A percentile compares a stretch with the other conserved stretches of the same genome.
Conservation (phyloP, 2,797 vertebrate species). For the Bucorvus abyssinicus region DNA sequence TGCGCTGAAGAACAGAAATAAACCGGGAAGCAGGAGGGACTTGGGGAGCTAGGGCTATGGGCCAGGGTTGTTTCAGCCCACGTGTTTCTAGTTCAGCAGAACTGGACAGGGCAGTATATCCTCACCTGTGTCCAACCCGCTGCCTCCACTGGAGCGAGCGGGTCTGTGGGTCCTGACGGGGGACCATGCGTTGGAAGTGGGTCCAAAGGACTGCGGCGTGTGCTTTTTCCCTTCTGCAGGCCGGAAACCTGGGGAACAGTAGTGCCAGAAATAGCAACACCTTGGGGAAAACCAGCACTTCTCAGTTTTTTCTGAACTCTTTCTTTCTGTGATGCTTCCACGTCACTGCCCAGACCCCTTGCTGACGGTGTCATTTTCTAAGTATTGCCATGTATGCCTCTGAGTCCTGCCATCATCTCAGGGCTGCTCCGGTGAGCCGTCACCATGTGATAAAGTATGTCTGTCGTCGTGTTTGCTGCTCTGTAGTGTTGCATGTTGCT, state of each 20-base stretch:
- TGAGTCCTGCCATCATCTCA: background rate
- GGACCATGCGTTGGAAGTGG: background rate
- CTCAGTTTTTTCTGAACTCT: background rate
- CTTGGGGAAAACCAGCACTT: background rate
- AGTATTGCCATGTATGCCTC: background rate
- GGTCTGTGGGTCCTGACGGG: background rate
- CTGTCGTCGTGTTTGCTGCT: background rate
- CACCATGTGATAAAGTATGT: background rate
- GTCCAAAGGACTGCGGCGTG: background rate
- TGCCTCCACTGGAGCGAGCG: background rate
- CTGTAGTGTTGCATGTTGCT: background rate
- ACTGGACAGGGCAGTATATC: background rate
- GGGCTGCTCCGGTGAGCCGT: background rate
- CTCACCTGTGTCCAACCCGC: background rate
- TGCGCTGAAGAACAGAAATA: constrained; percentile 12
- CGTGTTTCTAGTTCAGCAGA: background rate
- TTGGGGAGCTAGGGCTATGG: background rate
- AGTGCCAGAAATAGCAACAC: background rate
- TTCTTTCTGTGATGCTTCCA: background rate
- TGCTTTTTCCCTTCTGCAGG: background rate
- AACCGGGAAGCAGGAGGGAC: background rate
- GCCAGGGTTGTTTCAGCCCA: background rate
- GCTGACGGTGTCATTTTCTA: background rate
- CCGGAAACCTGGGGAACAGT: background rate
- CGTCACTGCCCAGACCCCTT: background rate